Base-by-base conservation (phyloP, 2,797 vertebrate species). In the Chloroceryle inda region DNA sequence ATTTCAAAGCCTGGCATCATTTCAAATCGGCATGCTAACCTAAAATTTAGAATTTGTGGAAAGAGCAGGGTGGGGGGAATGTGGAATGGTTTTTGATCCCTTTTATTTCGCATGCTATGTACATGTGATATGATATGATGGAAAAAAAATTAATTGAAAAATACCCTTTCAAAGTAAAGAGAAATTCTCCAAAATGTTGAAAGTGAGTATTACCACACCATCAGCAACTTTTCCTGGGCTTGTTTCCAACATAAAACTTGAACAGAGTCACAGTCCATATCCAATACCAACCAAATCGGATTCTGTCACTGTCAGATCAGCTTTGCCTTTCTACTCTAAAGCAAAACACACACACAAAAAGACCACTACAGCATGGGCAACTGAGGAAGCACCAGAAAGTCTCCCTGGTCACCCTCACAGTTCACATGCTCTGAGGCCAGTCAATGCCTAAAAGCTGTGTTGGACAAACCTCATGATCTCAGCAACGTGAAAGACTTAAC, bases 191-290 rank as follows among this genome's bases (percentile, higher is more conserved):
- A 66, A 82, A 89, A 96, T 62, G 93, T 94, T 96, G 77, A 93
- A 96, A 95, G 86, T 71, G 31, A 92, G 19, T 79, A 84, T 96
- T 97, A 96, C 92, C 90, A 95, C 95, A 94, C 83, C 80, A 92
- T 96, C 94, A 96, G 96, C 96, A 96, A 92, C 83, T 96, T 97
- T 92, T 95, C 35, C 93, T 78, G 88, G 95, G 90, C 93, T 93
- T 40, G 38, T 71, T 96, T 97, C 94, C 94, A 96, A 82, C 69
- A 81, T 7, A 78, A 88, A 81, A 92, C 72, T 93, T 50, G 23
- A 94, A 71, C 47, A 53, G 64, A 91, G 79, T 84, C 88, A 66
- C 79, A 88, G 62, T 63, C 94, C 72, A 72, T 76, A 93, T 76
- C 58, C 88, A 84, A 23, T 63, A 81, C 80, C 90, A 95, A 78